Evolutionary conservation across 1,140 invertebrate species (phyloP), one percentile per base, ranked within the genome.

Genomic region (Lepidotrigona ventralis): DNA sequence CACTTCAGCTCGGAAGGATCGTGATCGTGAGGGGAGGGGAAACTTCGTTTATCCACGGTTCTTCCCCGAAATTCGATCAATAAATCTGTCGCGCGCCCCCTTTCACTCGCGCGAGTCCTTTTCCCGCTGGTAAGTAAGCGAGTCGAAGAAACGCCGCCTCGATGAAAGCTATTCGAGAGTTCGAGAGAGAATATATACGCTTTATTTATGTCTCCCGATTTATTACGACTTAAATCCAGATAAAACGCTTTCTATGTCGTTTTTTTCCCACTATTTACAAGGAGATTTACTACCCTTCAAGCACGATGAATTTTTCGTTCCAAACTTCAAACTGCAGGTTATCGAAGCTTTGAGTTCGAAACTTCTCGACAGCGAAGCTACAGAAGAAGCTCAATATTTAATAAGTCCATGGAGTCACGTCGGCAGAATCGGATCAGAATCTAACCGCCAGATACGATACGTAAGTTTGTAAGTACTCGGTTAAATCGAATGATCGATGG

Each of bases 1-100:
- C 73, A 66, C 68, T 66, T 86, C 74, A 53, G 56, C 75, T 83
- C 23, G 63, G n/a, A n/a, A 74, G 72, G n/a, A 29, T 64, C 33
- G 39, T 51, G 53, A 82, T n/a, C n/a, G n/a, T 15, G 1, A 82
- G 72, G 21, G 26, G 19, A 71, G 80, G 46, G 39, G 23, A 56
- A 54, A 70, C 76, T 78, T 72, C 53, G 56, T 56, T 81, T 81
- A 54, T 11, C n/a, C 58, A 17, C 9, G 39, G 3, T 51, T 71
- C 33, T 64, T 29, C 26, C 58, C 23, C 19, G 19, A 79, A 58
- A 79, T 71, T 71, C 23, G 29, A 79, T 46, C 29, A 11, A 60
- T 79, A 71, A 79, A 71, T 70, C 53, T 79, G 29, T 21, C 77
- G 58, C 51, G 29, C 64, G 53, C 46, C 23, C 23, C 26, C 51